Conservation (phyloP, 92 coral and sea anemone species). For the Porites lobata region DNA sequence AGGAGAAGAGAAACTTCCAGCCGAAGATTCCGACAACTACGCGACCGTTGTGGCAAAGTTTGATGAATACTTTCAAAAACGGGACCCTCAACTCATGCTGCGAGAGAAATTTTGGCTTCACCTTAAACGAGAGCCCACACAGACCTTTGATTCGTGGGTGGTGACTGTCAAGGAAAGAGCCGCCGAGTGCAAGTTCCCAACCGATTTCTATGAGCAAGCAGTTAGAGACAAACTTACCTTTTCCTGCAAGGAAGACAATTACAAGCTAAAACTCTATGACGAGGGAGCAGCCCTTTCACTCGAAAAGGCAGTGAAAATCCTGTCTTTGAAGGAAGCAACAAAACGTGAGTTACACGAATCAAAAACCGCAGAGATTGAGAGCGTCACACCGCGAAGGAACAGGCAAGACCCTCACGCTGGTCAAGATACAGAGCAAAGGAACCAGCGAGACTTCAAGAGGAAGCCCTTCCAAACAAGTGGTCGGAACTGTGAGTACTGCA, state of each 20-base stretch:
- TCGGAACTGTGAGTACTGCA: no score
- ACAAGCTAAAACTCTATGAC: constrained; percentile 63
- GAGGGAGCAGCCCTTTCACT: constrained; percentile 61
- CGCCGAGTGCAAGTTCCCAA: constrained; percentile 68
- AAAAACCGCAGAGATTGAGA: constrained; percentile 48
- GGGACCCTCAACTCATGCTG: constrained; percentile 62
- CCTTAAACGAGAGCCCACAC: constrained; percentile 59
- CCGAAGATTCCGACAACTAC: constrained; percentile 50
- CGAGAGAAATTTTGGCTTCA: constrained; percentile 63
- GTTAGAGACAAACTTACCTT: constrained; percentile 66
- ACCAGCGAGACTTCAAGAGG: constrained; percentile 4
- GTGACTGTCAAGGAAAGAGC: constrained; percentile 67
- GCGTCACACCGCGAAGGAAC: constrained; percentile 23
- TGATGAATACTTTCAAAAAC: constrained; percentile 56
- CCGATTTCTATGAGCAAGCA: constrained; percentile 54
- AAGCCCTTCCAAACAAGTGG: not conserved
- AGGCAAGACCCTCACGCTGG: no score
- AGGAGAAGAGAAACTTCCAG: constrained; percentile 52
- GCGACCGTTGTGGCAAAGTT: constrained; percentile 57
- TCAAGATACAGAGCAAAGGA: no score
- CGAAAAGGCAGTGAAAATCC: constrained; percentile 57
- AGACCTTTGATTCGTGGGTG: constrained; percentile 69
- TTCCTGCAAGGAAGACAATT: constrained; percentile 61
- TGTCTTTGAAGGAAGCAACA: no score
- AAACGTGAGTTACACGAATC: constrained; percentile 27